Evolutionary conservation across 2,888 invertebrate genomes (phyloP), one percentile per base, ranked within the genome.

Genomic region (Apamea sordens): DNA sequence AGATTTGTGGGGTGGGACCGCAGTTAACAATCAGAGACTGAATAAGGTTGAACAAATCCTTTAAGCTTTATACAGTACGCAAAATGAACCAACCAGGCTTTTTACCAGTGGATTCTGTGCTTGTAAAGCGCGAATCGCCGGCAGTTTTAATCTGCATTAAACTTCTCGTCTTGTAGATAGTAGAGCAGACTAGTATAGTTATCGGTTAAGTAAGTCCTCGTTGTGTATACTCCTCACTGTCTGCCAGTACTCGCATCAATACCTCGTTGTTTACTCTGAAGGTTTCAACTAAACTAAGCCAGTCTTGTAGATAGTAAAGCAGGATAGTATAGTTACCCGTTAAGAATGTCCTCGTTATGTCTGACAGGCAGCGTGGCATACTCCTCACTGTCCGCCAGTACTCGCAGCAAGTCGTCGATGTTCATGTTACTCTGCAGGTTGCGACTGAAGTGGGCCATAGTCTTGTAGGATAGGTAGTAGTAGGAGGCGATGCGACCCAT

Each of bases 321-420:
- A 53, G 18, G 28, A 24, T 32, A 7, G 32, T 72, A 50, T 41
- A 92, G 96, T 92, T 94, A 99, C 98, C 98, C 98, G 93, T 99
- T 99, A 67, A 98, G 97, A 82, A 98, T 96, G 93, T 99, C 99
- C 95, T 99, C 99, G 93, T 99, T 99, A 93, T 99, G 99, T 74
- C 99, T 97, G 3, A 99, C 99, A 0, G 99, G 99, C 86, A 99
- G 97, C 89, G 99, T 98, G 79, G 98, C 98, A 92, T 99, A 99
- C 91, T 99, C 99, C 88, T 99, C 98, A 1, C 98, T 98, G 93
- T 99, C 98, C 53, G 98, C 98, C 92, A 99, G 97, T 10, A 99
- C 97, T 59, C 98, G 95, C 65, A 99, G 94, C 76, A 99, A 96
- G 32, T 98, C 98, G 77, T 98, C 98, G 0, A 98, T 94, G 44